phyloP scores from a whole-genome alignment of 2,113 vertebrate genomes.

The Ginglymostoma cirratum region DNA sequence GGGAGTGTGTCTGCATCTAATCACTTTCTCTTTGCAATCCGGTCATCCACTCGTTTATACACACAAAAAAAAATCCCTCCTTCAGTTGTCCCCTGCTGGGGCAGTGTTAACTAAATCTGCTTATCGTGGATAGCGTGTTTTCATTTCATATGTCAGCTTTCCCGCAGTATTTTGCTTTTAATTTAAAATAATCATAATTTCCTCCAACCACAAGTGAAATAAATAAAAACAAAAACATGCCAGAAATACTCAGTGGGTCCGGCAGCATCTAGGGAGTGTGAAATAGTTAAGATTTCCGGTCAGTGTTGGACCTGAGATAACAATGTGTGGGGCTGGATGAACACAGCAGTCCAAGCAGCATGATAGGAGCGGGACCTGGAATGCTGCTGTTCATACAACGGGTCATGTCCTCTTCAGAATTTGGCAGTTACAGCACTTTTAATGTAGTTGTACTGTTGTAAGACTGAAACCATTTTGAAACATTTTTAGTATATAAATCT shows the following conservation, averaged over 20 bases:
- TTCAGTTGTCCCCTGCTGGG: background rate
- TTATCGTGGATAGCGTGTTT: background rate
- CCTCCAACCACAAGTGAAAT: background rate
- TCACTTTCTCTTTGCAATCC: background rate
- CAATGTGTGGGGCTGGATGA: no score
- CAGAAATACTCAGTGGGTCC: background rate
- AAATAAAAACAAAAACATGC: background rate
- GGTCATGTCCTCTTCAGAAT: background rate
- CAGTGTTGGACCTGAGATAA: no score
- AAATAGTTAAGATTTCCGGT: no score
- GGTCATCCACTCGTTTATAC: background rate
- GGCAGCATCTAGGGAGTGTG: background rate
- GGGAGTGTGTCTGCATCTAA: background rate
- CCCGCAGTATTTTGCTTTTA: background rate
- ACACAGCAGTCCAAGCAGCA: no score
- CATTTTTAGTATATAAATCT: background rate
- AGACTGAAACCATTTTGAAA: background rate
- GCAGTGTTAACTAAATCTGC: background rate
- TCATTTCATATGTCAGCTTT: background rate
- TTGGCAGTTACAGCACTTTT: background rate
- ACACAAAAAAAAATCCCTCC: background rate
- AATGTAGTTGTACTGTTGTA: background rate
- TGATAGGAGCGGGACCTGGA: no score
- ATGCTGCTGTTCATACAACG: background rate
- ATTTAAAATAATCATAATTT: background rate